Evolutionary conservation across 1,140 invertebrate genomes (phyloP).

Genomic region (Rhysida immarginata): DNA sequence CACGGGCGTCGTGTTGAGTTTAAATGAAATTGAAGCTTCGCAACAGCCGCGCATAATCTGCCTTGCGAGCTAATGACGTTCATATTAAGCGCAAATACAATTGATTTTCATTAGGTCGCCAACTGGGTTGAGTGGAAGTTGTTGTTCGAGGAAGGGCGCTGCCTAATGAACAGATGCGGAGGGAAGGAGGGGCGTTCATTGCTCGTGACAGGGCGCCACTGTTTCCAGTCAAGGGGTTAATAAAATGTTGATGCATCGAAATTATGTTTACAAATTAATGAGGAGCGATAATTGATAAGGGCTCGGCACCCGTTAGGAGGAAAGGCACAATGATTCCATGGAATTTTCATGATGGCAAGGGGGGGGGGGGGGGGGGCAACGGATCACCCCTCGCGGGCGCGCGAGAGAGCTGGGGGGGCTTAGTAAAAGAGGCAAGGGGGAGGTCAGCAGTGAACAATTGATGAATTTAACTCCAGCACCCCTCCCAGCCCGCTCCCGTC

Average conservation of each 20-base stretch:
- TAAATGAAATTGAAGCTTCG: too few species aligned
- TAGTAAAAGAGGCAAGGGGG: too few species aligned
- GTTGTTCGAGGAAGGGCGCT: neutral
- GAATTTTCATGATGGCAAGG: too few species aligned
- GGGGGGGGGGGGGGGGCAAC: neutral
- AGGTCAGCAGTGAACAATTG: too few species aligned
- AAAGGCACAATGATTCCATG: too few species aligned
- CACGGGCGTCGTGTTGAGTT: too few species aligned
- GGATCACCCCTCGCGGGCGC: too few species aligned
- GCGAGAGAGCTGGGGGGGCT: too few species aligned
- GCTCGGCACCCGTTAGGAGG: neutral
- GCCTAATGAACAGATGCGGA: neutral
- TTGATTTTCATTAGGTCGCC: neutral
- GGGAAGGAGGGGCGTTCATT: neutral
- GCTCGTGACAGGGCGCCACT: neutral
- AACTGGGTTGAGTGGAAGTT: neutral
- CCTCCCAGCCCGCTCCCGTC: too few species aligned
- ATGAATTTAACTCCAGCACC: too few species aligned
- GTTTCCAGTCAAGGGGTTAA: neutral
- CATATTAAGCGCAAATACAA: neutral
- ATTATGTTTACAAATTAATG: constrained; percentile 9
- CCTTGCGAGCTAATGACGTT: neutral
- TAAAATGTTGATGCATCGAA: constrained; percentile 4
- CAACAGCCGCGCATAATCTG: too few species aligned
- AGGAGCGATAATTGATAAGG: constrained; percentile 5